Conservation (phyloP, 2,797 vertebrate species). For the Hephaestus fuliginosus region DNA sequence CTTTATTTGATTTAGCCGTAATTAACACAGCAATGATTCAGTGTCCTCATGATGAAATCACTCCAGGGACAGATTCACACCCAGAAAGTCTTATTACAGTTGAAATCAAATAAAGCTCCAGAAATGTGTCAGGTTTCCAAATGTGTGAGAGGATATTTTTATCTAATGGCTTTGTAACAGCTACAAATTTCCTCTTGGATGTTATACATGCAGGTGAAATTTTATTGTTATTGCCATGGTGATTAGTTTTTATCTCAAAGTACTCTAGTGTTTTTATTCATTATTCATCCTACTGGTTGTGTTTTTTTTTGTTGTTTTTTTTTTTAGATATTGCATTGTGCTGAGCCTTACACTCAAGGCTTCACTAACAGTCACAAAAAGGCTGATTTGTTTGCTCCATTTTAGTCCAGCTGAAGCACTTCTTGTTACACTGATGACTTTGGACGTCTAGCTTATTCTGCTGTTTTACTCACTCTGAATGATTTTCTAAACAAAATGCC, state of each 20-base stretch:
- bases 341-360: neutral
- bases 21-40: constrained; percentile 45
- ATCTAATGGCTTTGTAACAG: neutral
- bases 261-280: neutral
- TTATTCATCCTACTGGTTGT: neutral
- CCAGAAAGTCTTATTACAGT: constrained; percentile 17
- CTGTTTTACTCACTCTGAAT: constrained; percentile 2
- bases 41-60: constrained; percentile 35
- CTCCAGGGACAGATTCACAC: constrained; percentile 19
- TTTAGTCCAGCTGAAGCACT: neutral
- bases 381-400: neutral
- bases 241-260: neutral
- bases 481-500: neutral
- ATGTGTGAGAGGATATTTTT: neutral
- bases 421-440: neutral
- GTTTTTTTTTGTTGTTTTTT: neutral
- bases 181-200: neutral
- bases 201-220: neutral
- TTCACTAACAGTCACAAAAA: neutral
- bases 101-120: constrained; percentile 24
- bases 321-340: neutral
- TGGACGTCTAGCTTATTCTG: neutral
- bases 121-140: constrained; percentile 12
- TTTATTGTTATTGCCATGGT: neutral
- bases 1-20: constrained; percentile 41